Percentiles rank a stretch among this genome's conserved stretches.
Evolutionary conservation across 1,140 invertebrate species (phyloP).

Genomic region (Telenomus remus): DNA sequence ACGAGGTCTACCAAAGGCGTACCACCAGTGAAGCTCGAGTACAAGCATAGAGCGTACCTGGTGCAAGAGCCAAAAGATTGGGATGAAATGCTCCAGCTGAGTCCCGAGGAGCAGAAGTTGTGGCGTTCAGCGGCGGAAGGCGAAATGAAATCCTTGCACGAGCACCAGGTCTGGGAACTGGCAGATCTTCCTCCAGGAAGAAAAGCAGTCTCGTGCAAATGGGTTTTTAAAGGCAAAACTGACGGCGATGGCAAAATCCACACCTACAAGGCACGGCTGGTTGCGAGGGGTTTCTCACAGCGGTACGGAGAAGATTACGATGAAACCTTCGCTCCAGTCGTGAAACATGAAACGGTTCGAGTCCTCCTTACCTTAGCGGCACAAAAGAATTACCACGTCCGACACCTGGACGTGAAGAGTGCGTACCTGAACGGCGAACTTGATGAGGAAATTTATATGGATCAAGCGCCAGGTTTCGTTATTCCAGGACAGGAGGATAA

Average conservation of each 20-base stretch:
- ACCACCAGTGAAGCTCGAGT: background rate
- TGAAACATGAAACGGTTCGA: slow-evolving; percentile 39
- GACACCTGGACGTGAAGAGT: slow-evolving; percentile 27
- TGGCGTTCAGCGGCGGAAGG: slow-evolving; percentile 23
- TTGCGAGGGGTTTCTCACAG: slow-evolving; percentile 71
- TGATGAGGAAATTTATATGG: slow-evolving; percentile 23
- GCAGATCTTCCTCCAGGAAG: slow-evolving; percentile 43
- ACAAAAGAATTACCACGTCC: slow-evolving; percentile 20
- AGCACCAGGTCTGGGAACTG: slow-evolving; percentile 57
- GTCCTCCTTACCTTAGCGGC: slow-evolving; percentile 21
- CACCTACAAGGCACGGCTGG: slow-evolving; percentile 69
- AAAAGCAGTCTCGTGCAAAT: slow-evolving; percentile 60
- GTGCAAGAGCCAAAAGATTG: slow-evolving; percentile 9
- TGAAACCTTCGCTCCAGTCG: slow-evolving; percentile 67
- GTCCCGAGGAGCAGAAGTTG: slow-evolving; percentile 1
- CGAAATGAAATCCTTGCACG: slow-evolving; percentile 17
- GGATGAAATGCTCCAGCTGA: slow-evolving; percentile 22
- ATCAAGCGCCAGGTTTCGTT: slow-evolving; percentile 21
- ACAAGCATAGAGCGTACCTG: slow-evolving; percentile 11
- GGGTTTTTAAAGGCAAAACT: slow-evolving; percentile 69
- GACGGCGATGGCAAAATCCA: slow-evolving; percentile 55
- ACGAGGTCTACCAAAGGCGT: slow-evolving; percentile 3
- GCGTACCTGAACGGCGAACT: slow-evolving; percentile 31
- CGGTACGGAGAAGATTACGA: slow-evolving; percentile 64
- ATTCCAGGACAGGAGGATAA: slow-evolving; percentile 9